Evolutionary conservation across 1,140 invertebrate species (phyloP).

Genomic region (Acyrthosiphon pisum): DNA sequence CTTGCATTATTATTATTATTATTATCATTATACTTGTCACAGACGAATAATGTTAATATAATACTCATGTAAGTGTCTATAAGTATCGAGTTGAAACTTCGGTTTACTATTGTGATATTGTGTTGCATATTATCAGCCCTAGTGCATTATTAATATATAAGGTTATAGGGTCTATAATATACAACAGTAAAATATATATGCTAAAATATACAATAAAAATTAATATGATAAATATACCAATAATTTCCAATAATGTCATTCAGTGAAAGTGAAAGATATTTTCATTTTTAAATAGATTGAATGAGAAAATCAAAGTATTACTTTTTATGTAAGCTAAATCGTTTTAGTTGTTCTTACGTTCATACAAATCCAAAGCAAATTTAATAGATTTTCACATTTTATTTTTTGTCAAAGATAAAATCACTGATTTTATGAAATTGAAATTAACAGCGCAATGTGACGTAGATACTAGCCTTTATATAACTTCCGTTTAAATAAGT

Average conservation of each 20-base stretch:
- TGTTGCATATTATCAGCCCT: too few relatives aligned
- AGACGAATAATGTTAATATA: background rate
- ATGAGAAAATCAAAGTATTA: background rate
- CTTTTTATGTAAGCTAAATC: background rate
- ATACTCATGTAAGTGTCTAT: background rate
- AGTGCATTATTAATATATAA: too few relatives aligned
- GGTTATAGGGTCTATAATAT: background rate
- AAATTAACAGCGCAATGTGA: background rate
- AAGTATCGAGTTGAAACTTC: background rate
- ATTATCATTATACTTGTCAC: background rate
- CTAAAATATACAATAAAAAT: background rate
- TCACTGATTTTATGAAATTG: background rate
- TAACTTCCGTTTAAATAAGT: background rate
- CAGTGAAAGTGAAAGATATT: background rate
- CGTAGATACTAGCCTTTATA: too few relatives aligned
- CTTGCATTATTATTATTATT: background rate
- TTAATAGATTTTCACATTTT: background rate
- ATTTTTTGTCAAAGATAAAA: too few relatives aligned
- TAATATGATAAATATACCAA: too few relatives aligned
- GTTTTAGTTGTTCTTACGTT: background rate
- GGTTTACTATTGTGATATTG: background rate
- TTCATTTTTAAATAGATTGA: background rate
- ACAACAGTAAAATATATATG: background rate
- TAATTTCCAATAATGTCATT: background rate
- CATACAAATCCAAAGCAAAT: background rate